phyloP scores from a whole-genome alignment of 2,113 vertebrate species.

The Myiozetetes cayanensis region DNA sequence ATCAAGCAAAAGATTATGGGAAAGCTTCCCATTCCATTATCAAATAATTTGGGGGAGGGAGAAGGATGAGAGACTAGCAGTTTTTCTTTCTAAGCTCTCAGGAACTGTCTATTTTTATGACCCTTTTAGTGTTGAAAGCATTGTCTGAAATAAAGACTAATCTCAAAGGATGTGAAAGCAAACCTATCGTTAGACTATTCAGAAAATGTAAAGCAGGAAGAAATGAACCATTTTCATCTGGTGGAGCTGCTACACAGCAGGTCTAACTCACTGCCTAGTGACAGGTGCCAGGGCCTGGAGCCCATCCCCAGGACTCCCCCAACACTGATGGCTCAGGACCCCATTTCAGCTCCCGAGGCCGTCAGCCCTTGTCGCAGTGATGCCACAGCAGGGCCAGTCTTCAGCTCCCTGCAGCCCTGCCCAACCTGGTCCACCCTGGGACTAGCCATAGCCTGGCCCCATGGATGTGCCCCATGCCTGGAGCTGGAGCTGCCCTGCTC shows the following conservation, averaged over 20 bases:
- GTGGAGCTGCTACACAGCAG: background rate
- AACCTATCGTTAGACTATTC: constrained; percentile 22
- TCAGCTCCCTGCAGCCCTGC: background rate
- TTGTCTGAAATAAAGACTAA: constrained; percentile 60
- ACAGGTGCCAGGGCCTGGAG: background rate
- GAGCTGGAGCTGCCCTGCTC: background rate
- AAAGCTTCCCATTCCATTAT: constrained; percentile 61
- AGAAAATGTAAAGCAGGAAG: constrained; percentile 40
- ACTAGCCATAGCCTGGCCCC: background rate
- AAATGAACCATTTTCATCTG: background rate
- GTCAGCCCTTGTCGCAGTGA: background rate
- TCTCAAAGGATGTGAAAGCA: constrained; percentile 41
- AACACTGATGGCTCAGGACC: fast-evolving
- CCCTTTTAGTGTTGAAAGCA: constrained; percentile 56
- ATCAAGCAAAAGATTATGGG: constrained; percentile 49
- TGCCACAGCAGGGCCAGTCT: fast-evolving
- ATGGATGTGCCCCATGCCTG: background rate
- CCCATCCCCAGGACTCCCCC: background rate
- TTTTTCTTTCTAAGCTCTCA: constrained; percentile 56
- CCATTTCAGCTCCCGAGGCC: background rate
- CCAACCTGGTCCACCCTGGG: background rate
- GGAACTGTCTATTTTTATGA: constrained; percentile 55
- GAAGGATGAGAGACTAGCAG: constrained; percentile 21
- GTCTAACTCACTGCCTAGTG: background rate
- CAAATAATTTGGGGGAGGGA: constrained; percentile 59